These are phyloP conservation scores for Micrastur ruficollis DNA, from an alignment of 2,797 vertebrate species.

Conservation along the genomic window DNA sequence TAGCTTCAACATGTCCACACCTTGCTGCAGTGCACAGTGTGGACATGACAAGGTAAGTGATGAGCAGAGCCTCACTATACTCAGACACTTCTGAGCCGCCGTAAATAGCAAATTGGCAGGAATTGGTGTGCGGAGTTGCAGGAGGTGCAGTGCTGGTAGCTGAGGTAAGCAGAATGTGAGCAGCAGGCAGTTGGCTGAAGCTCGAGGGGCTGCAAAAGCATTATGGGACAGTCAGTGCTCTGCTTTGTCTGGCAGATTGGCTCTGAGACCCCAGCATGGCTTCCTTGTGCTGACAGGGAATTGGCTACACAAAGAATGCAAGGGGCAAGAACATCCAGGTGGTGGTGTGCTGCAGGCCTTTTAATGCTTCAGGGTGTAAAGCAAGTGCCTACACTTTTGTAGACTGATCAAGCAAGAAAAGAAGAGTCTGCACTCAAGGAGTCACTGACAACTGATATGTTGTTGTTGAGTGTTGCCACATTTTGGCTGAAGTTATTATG, in stretches of 20 bases:
- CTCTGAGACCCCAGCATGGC: background rate
- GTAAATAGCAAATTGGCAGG: background rate
- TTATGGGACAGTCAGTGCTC: background rate
- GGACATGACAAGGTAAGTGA: background rate
- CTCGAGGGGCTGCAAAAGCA: background rate
- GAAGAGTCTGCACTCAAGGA: conserved; percentile 81
- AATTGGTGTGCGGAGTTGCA: background rate
- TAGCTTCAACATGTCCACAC: background rate
- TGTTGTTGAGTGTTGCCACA: conserved; percentile 80
- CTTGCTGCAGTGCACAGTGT: background rate
- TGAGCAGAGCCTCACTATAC: background rate
- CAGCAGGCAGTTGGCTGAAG: background rate
- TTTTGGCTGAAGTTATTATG: conserved; percentile 89
- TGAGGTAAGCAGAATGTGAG: background rate
- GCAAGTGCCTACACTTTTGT: conserved; percentile 77
- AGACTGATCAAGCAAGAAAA: conserved; percentile 80
- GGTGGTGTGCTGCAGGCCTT: conserved; percentile 71
- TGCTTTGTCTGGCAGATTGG: background rate
- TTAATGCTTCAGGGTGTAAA: conserved; percentile 83
- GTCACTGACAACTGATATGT: conserved; percentile 84
- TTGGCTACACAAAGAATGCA: background rate
- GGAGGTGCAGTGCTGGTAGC: background rate
- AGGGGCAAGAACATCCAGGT: background rate
- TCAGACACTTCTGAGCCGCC: background rate
- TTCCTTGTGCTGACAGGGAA: background rate